A percentile compares a stretch with the other conserved stretches of the same genome.
Conservation (phyloP, 2,113 vertebrate genomes). For the Mobula hypostoma region DNA sequence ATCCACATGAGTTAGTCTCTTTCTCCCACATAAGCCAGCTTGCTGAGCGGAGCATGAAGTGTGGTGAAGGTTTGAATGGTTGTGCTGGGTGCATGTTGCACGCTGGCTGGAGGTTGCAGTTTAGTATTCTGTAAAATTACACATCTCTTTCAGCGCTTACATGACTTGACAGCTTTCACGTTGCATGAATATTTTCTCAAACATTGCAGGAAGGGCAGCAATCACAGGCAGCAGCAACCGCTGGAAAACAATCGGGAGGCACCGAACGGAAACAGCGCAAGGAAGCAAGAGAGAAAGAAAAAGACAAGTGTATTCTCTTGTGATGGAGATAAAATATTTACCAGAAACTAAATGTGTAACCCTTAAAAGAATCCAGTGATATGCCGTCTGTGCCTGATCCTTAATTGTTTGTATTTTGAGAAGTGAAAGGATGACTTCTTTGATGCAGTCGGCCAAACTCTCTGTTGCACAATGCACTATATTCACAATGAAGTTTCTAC, state of each 20-base stretch:
- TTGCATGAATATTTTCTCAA: slow-evolving; percentile 30
- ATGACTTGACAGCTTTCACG: neutral
- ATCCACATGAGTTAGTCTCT: neutral
- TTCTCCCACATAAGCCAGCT: neutral
- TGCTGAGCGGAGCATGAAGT: too few species aligned
- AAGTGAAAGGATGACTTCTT: slow-evolving; percentile 63
- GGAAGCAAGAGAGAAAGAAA: slow-evolving; percentile 73
- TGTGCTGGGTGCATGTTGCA: neutral
- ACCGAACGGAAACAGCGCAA: slow-evolving; percentile 79
- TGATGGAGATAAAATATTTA: slow-evolving; percentile 60
- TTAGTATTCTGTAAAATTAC: neutral
- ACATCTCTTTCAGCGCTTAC: neutral
- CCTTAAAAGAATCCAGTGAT: slow-evolving; percentile 63
- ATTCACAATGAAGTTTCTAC: slow-evolving; percentile 63
- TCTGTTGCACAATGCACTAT: slow-evolving; percentile 64
- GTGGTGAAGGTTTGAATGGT: neutral
- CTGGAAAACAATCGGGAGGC: slow-evolving; percentile 66
- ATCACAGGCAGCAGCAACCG: slow-evolving; percentile 46
- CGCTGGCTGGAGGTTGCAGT: too few species aligned
- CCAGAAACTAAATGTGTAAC: slow-evolving; percentile 51
- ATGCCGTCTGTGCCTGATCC: slow-evolving; percentile 92
- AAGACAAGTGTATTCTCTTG: slow-evolving; percentile 87
- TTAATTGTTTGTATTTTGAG: slow-evolving; percentile 58
- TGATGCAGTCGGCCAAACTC: slow-evolving; percentile 69
- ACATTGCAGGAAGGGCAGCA: slow-evolving; percentile 51